Evolutionary conservation across 2,797 vertebrate species (phyloP).

Genomic region (Chiroxiphia lanceolata): DNA sequence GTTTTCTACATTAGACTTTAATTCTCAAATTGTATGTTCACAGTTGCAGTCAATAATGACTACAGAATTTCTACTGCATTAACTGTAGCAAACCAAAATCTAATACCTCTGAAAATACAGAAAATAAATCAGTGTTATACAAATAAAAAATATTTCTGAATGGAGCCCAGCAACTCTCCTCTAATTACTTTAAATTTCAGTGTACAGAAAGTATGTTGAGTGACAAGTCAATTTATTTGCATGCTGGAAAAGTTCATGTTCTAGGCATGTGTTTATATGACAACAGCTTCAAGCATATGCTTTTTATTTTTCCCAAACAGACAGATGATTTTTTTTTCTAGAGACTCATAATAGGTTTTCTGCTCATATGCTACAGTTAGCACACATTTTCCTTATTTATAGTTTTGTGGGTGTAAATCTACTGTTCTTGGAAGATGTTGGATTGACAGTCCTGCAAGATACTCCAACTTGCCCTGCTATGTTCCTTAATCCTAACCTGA

Average conservation of each 20-base stretch:
- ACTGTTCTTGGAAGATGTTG: background rate
- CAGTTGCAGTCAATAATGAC: conserved; percentile 13
- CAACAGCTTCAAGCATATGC: conserved; percentile 28
- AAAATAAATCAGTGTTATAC: conserved; percentile 7
- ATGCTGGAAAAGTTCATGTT: conserved; percentile 20
- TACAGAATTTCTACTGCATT: conserved; percentile 2
- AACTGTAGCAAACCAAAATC: conserved; percentile 13
- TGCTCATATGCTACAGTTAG: background rate
- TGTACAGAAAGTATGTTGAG: background rate
- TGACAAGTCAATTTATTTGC: conserved; percentile 23
- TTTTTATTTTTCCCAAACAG: conserved; percentile 33
- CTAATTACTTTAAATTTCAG: conserved; percentile 27
- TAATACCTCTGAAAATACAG: background rate
- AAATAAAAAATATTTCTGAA: conserved; percentile 33
- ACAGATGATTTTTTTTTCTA: background rate
- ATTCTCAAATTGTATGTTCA: background rate
- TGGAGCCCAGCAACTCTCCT: background rate
- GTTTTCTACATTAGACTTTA: background rate
- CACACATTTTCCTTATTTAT: background rate
- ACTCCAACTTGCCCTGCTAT: background rate
- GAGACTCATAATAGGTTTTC: background rate
- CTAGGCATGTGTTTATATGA: conserved; percentile 29
- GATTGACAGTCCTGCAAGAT: background rate
- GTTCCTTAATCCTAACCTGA: background rate
- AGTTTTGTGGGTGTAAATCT: background rate